Conservation (phyloP, 2,888 invertebrate genomes). For the Diarsia brunnea region DNA sequence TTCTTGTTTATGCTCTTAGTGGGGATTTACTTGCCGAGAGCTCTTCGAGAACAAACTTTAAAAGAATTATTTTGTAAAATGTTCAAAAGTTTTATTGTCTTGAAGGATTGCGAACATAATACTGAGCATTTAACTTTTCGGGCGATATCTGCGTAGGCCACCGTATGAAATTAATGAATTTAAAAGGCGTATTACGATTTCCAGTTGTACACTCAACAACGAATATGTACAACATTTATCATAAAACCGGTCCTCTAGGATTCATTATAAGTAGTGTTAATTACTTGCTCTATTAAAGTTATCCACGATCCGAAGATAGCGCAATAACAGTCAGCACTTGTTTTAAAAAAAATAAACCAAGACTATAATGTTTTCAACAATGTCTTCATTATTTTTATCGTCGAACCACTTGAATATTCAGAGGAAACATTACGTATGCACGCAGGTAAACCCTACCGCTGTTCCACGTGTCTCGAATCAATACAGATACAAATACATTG, state of each 20-base stretch:
- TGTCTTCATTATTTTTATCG: constrained; percentile 49
- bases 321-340: not conserved
- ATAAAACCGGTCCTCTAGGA: not conserved
- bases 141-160: not conserved
- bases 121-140: not conserved
- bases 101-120: not conserved
- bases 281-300: not conserved
- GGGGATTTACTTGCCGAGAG: constrained; percentile 4
- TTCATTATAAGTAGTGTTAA: not conserved
- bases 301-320: too few relatives aligned
- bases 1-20: constrained; percentile 48
- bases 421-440: constrained; percentile 72
- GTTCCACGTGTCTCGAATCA: constrained; percentile 71
- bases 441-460: constrained; percentile 66
- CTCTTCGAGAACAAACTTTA: constrained; percentile 17
- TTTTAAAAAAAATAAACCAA: constrained; percentile 10
- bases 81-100: not conserved
- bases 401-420: constrained; percentile 68
- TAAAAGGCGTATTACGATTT: not conserved
- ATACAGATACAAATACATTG: constrained; percentile 63
- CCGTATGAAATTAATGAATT: not conserved
- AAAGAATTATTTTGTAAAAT: not conserved
- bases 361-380: constrained; percentile 2
- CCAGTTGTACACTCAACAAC: not conserved
- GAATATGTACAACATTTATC: not conserved